A percentile compares a stretch with the other conserved stretches of the same genome.
Evolutionary conservation across 1,140 invertebrate species (phyloP).

Genomic region (Calephelis virginiensis): DNA sequence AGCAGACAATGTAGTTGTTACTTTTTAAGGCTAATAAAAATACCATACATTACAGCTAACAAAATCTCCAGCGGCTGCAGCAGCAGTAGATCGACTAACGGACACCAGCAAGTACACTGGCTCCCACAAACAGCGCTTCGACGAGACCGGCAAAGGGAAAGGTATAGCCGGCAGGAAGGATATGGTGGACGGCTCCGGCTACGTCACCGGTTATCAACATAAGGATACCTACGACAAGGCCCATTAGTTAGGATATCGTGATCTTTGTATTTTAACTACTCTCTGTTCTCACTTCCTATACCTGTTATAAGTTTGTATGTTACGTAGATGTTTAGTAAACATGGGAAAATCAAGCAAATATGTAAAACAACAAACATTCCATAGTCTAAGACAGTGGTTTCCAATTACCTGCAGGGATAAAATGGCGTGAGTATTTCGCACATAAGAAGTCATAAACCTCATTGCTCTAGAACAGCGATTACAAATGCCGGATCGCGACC

Average conservation of each 20-base stretch:
- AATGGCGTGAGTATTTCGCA: not conserved
- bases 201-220: conserved; percentile 93
- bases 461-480: too few species aligned
- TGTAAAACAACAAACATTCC: not conserved
- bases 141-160: conserved; percentile 91
- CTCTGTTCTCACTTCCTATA: not conserved
- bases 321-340: not conserved
- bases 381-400: not conserved
- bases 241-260: conserved; percentile 59
- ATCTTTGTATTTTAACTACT: conserved; percentile 17
- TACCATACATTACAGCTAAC: conserved; percentile 68
- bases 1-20: not conserved
- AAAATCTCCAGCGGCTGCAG: conserved; percentile 81
- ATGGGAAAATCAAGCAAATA: not conserved
- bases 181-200: conserved; percentile 87
- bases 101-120: conserved; percentile 95
- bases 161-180: conserved; percentile 93
- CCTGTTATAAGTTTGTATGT: conserved; percentile 9
- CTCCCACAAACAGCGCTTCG: conserved; percentile 93
- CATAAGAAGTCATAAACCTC: too few species aligned
- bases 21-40: not conserved
- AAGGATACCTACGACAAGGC: conserved; percentile 86
- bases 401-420: too few species aligned
- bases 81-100: conserved; percentile 91
- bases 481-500: too few species aligned